Evolutionary conservation across 2,113 vertebrate genomes (phyloP), one percentile per base, ranked within the genome.

Genomic region (Amphiprion percula): DNA sequence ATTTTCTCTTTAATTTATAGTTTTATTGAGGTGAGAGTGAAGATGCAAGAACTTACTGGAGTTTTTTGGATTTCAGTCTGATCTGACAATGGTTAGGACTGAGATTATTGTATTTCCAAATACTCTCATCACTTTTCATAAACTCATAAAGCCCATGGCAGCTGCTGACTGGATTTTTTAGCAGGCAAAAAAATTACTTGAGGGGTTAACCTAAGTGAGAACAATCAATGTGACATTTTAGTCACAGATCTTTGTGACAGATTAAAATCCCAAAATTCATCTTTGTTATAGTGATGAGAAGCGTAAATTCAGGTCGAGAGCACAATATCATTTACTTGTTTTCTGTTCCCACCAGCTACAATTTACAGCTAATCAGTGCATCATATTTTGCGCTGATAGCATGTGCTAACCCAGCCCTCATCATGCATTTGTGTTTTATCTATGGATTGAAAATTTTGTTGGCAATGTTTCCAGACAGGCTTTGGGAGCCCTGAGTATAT

Each of bases 401-500:
- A 37, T 66, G 28, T 30, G 3, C 61, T 64, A 49, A 4, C 17
- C 52, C 62, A 47, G 53, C 54, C n/a, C 50, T 83, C 80, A 63
- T 12, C 54, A 23, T 44, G 52, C 62, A 53, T 82, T 68, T 67
- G 17, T 55, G 76, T 86, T 83, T 77, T 68, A 86, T 89, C 83
- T 87, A 28, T 8, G 52, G 72, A 72, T 77, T 77, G 85, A 90
- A 68, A 74, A 71, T 85, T 84, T 74, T 56, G 68, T 50, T 12
- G 7, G 69, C 90, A 89, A 90, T 87, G 71, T 80, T 74, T 73
- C 68, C 64, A 55, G 87, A 89, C 77, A 87, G 66, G 62, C 60
- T 80, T 78, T 44, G 2, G 58, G 62, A 80, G 79, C 75, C 39
- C 65, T 47, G 73, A 77, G 82, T 83, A 41, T 55, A 74, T 80